Percentiles rank a stretch among this genome's conserved stretches.
Conservation (phyloP, 2,797 vertebrate species). For the Lagorchestes hirsutus region DNA sequence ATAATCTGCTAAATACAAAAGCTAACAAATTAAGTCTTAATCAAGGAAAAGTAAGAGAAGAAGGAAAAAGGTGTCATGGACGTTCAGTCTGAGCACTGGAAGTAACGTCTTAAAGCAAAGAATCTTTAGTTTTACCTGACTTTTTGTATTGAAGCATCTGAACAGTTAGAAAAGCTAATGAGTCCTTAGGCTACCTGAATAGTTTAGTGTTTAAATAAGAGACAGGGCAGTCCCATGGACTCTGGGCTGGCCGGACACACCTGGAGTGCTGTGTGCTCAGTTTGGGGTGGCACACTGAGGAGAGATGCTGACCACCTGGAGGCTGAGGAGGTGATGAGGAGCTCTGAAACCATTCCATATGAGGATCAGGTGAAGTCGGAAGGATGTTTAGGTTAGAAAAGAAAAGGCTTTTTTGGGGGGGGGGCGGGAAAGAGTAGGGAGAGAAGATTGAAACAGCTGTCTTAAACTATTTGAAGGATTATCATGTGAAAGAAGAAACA, state of each 20-base stretch:
- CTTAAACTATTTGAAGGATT: neutral
- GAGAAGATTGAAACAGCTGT: neutral
- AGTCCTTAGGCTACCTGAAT: neutral
- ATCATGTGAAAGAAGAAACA: neutral
- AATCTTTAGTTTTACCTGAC: neutral
- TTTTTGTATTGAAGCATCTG: neutral
- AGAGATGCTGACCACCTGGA: neutral
- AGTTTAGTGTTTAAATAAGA: neutral
- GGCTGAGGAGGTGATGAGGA: neutral
- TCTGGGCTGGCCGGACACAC: neutral
- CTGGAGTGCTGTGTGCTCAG: neutral
- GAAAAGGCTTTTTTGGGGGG: neutral
- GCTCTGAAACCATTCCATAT: neutral
- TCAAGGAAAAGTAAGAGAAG: conserved; percentile 37
- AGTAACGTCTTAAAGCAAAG: neutral
- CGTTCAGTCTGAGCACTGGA: conserved; percentile 3
- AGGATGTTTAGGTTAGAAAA: neutral
- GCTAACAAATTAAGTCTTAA: conserved; percentile 48
- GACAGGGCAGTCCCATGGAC: neutral
- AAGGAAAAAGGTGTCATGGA: conserved; percentile 33
- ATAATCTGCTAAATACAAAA: conserved; percentile 59
- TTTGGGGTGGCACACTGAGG: neutral
- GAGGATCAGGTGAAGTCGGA: neutral
- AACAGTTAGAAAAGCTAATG: neutral
- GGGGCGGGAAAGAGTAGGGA: neutral